Percentiles rank a stretch among this genome's conserved stretches.
These are phyloP conservation scores for Poeciliopsis prolifica DNA, from an alignment of 2,113 vertebrate species.

Conservation along the genomic window DNA sequence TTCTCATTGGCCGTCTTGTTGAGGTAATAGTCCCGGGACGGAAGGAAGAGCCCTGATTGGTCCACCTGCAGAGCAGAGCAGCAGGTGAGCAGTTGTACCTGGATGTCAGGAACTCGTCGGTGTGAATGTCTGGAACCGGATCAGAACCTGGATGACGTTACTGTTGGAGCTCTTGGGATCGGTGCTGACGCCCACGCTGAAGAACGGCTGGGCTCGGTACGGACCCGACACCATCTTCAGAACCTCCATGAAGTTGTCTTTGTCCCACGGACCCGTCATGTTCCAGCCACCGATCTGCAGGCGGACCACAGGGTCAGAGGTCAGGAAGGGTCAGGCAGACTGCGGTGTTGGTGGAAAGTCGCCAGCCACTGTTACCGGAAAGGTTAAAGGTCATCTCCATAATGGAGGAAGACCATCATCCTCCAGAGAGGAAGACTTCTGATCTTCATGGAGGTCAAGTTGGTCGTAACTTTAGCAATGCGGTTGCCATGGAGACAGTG, in stretches of 20 bases:
- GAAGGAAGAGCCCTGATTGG: slow-evolving; percentile 94
- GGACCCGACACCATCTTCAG: slow-evolving; percentile 93
- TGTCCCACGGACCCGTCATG: slow-evolving; percentile 90
- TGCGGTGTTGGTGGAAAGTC: too few relatives aligned
- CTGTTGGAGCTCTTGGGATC: slow-evolving; percentile 98
- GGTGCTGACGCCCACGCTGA: slow-evolving; percentile 88
- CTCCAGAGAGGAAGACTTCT: too few relatives aligned
- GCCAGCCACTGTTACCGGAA: too few relatives aligned
- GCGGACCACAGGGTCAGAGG: background rate
- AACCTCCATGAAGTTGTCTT: slow-evolving; percentile 94
- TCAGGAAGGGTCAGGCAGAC: background rate
- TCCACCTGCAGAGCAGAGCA: slow-evolving; percentile 84
- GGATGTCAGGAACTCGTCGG: background rate
- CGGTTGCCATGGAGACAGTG: slow-evolving; percentile 1
- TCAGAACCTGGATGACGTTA: slow-evolving; percentile 88
- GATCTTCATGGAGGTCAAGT: too few relatives aligned
- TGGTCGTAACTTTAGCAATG: background rate
- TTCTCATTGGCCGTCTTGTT: slow-evolving; percentile 96
- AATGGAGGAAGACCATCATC: too few relatives aligned
- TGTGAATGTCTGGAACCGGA: background rate
- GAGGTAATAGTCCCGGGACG: slow-evolving; percentile 97
- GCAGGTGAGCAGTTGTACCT: background rate
- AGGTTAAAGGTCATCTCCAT: too few relatives aligned
- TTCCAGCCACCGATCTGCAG: slow-evolving; percentile 94
- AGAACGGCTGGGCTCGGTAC: slow-evolving; percentile 91